Evolutionary conservation across 2,113 vertebrate genomes (phyloP), one percentile per base, ranked within the genome.

Genomic region (Triplophysa tibetana): DNA sequence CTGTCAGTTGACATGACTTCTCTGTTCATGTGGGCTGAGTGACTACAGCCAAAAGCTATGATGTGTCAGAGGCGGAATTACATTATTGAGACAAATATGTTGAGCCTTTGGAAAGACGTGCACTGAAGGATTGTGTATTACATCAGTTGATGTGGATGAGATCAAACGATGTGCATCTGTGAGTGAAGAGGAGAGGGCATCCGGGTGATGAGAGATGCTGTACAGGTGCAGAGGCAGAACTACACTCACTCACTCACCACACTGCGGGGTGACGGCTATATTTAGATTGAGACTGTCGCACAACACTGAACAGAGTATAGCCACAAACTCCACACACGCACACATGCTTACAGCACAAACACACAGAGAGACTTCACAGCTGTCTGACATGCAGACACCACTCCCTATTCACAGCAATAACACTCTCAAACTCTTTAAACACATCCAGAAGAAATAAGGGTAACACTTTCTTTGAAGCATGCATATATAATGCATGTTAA

Each of bases 231-330:
- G 60, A 88, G 84, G 72, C 17, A 48, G 38, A 83, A 8, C 17
- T 83, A 82, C 77, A 77, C 19, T 81, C 85, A 84, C 84, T 82
- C 80, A 79, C 88, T 82, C 80, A 80, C 87, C 83, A 84, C 74
- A 82, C 84, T 81, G 85, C 75, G 83, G 86, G 81, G 14, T 52
- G 14, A 87, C 80, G 41, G 86, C 89, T 92, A 91, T 91, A 90
- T 92, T 89, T 92, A 93, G 89, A 88, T 84, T 82, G 69, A 87
- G 21, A 81, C 81, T 90, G 86, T 87, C 81, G 81, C 85, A 76
- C 43, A 78, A 75, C 29, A 29, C 14, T 6, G 16, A 29, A 23
- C 52, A 45, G 50, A 45, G 2, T 23, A 66, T 41, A 61, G 13
- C 21, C 58, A 17, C 74, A 50, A 19, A 64, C 14, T 54, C 67